Evolutionary conservation across 2,888 invertebrate species (phyloP).

Genomic region (Metacarcinus magister): DNA sequence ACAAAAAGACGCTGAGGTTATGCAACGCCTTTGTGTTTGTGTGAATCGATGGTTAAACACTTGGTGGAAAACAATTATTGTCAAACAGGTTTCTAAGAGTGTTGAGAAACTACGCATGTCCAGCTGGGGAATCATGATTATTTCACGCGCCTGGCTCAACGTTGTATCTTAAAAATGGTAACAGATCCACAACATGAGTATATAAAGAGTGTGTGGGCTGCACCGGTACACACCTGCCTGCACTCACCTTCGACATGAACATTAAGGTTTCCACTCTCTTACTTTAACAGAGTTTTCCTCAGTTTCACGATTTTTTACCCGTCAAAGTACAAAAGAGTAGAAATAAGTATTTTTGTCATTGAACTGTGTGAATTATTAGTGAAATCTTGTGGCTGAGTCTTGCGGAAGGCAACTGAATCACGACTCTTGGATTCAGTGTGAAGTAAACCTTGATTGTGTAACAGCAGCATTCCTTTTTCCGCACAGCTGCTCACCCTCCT

Average conservation of each 20-base stretch:
- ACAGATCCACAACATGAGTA: not conserved
- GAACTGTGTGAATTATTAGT: not conserved
- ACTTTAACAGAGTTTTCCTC: not conserved
- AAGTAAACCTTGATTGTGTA: not conserved
- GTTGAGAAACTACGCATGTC: not conserved
- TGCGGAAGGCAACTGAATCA: not conserved
- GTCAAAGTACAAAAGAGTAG: not conserved
- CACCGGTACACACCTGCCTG: not conserved
- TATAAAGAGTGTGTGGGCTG: not conserved
- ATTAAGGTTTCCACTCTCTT: not conserved
- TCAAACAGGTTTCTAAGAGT: slow-evolving; percentile 6
- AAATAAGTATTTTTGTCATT: not conserved
- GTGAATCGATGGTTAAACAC: not conserved
- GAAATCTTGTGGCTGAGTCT: not conserved
- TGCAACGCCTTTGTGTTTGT: not conserved
- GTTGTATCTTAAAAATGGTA: not conserved
- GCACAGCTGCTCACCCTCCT: slow-evolving; percentile 38
- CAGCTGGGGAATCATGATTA: not conserved
- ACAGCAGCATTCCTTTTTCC: not conserved
- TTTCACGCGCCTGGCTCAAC: not conserved
- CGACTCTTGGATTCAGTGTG: not conserved
- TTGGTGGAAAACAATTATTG: not conserved
- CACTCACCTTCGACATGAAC: slow-evolving; percentile 19
- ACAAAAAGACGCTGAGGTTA: not conserved
- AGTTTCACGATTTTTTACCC: not conserved